Evolutionary conservation across 2,797 vertebrate genomes (phyloP).

Genomic region (Sebastes iracundus): DNA sequence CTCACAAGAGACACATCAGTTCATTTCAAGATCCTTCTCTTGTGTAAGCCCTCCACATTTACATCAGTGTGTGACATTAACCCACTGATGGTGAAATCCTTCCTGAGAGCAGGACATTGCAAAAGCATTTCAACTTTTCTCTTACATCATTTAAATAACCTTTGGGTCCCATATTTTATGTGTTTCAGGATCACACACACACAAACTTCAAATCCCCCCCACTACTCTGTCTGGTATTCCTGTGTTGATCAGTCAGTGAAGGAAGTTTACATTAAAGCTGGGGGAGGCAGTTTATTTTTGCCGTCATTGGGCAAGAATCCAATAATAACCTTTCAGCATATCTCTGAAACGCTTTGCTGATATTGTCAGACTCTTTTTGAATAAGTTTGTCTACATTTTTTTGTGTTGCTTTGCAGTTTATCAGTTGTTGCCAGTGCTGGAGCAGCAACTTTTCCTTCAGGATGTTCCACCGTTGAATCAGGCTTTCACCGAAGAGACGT

Average conservation of each 20-base stretch:
- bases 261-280: constrained; percentile 10
- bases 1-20: not conserved
- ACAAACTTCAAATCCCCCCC: not conserved
- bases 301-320: not conserved
- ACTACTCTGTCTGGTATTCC: constrained; percentile 14
- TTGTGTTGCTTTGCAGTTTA: too few relatives aligned
- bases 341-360: too few relatives aligned
- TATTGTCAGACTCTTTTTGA: too few relatives aligned
- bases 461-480: too few relatives aligned
- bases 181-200: not conserved
- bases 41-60: not conserved
- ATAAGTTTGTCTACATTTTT: too few relatives aligned
- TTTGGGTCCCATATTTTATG: not conserved
- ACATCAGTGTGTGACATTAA: not conserved
- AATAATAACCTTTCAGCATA: too few relatives aligned
- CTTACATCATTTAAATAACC: not conserved
- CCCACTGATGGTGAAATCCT: not conserved
- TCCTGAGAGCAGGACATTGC: not conserved
- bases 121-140: not conserved
- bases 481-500: too few relatives aligned
- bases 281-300: too few relatives aligned
- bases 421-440: too few relatives aligned
- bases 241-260: constrained; percentile 24
- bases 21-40: not conserved
- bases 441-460: too few relatives aligned